phyloP scores from a whole-genome alignment of 1,140 invertebrate genomes.

The Maniola jurtina region DNA sequence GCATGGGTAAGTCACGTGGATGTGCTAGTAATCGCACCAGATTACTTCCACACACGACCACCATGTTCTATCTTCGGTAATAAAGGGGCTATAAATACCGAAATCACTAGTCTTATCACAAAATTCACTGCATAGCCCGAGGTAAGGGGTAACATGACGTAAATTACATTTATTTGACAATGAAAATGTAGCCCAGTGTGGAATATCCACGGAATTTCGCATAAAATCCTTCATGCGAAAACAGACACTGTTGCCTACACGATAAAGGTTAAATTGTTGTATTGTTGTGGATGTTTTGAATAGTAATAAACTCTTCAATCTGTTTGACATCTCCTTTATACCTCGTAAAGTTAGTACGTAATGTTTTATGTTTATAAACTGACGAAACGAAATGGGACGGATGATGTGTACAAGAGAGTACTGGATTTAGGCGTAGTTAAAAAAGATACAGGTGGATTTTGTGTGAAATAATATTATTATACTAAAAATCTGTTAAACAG shows the following conservation, averaged over 20 bases:
- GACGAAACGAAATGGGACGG: conserved; percentile 15
- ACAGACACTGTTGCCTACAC: conserved; percentile 14
- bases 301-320: conserved; percentile 30
- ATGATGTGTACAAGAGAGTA: not conserved
- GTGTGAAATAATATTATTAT: too few relatives aligned
- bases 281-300: conserved; percentile 9
- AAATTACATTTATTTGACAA: conserved; percentile 44
- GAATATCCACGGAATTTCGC: conserved; percentile 24
- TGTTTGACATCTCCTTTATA: conserved; percentile 24
- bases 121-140: conserved; percentile 35
- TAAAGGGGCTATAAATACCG: conserved; percentile 26
- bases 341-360: conserved; percentile 24
- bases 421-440: not conserved
- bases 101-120: conserved; percentile 34
- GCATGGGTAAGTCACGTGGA: not conserved
- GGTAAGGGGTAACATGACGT: conserved; percentile 33
- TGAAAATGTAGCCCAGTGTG: conserved; percentile 29
- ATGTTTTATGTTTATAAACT: conserved; percentile 31
- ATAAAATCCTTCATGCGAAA: conserved; percentile 6
- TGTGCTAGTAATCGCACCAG: not conserved
- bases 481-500: too few relatives aligned
- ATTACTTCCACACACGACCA: conserved; percentile 7
- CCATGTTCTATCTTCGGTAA: conserved; percentile 22
- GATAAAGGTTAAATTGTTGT: conserved; percentile 24
- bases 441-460: not conserved